These are phyloP conservation scores for Eubucco bourcierii DNA, from an alignment of 2,113 vertebrate species.

Conservation along the genomic window DNA sequence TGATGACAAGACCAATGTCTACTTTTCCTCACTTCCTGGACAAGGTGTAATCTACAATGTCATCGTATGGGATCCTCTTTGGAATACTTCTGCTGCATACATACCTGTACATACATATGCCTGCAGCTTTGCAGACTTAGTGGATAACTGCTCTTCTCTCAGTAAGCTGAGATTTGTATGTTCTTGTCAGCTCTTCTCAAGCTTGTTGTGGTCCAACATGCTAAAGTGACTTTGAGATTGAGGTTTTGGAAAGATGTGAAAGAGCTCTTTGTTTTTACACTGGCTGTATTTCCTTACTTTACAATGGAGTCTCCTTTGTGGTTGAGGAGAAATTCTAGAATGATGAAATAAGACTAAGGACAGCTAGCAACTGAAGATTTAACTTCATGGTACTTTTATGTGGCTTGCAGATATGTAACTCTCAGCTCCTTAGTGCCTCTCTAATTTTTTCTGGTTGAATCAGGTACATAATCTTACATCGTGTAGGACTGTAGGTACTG, in stretches of 20 bases:
- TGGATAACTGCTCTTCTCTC: conserved; percentile 82
- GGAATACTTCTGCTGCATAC: conserved; percentile 89
- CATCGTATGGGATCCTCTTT: conserved; percentile 86
- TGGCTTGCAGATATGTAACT: neutral
- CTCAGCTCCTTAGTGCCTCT: neutral
- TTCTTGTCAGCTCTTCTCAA: neutral
- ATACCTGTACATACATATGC: conserved; percentile 89
- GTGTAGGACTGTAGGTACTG: neutral
- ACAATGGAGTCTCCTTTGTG: neutral
- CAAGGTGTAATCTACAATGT: conserved; percentile 93
- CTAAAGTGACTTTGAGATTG: neutral
- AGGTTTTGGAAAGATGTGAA: neutral
- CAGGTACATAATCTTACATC: neutral
- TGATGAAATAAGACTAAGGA: neutral
- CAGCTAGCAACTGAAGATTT: neutral
- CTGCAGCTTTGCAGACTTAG: conserved; percentile 82
- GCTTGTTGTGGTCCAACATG: neutral
- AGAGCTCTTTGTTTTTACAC: neutral
- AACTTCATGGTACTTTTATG: neutral
- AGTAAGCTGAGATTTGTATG: conserved; percentile 71
- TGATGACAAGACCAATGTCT: conserved; percentile 75
- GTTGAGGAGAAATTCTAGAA: neutral
- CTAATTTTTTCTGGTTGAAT: neutral
- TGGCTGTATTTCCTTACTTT: neutral
- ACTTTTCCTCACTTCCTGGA: conserved; percentile 86